Conservation (phyloP, 1,140 invertebrate genomes). For the Neodiprion fabricii region DNA sequence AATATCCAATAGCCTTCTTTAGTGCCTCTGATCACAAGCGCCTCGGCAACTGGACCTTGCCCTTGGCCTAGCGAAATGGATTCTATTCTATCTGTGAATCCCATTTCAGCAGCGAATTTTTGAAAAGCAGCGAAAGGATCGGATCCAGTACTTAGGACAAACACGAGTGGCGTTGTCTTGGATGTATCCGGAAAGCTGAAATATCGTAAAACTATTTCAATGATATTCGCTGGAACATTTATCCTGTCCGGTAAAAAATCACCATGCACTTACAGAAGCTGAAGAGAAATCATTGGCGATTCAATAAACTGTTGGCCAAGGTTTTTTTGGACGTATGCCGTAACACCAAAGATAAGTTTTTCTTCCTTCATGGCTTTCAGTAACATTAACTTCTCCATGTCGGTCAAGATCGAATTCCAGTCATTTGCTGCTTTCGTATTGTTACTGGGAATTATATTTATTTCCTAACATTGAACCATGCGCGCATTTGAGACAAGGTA, state of each 20-base stretch:
- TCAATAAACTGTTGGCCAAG: conserved; percentile 82
- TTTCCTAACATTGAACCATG: conserved; percentile 52
- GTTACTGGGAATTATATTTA: conserved; percentile 61
- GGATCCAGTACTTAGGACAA: conserved; percentile 89
- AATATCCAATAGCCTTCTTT: conserved; percentile 83
- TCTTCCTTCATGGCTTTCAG: conserved; percentile 82
- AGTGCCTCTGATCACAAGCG: conserved; percentile 76
- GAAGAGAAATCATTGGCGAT: conserved; percentile 70
- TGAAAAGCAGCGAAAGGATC: conserved; percentile 86
- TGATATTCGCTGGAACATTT: not conserved
- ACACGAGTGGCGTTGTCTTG: conserved; percentile 79
- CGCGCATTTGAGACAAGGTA: not conserved
- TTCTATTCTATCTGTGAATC: conserved; percentile 76
- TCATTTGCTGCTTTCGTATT: conserved; percentile 52
- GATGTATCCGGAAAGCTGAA: conserved; percentile 76
- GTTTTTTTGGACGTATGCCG: conserved; percentile 78
- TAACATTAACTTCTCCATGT: conserved; percentile 85
- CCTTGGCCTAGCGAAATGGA: conserved; percentile 91
- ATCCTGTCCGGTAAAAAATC: not conserved
- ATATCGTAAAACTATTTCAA: conserved; percentile 17
- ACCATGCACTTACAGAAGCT: conserved; percentile 68
- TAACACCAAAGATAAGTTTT: conserved; percentile 80
- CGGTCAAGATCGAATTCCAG: conserved; percentile 69
- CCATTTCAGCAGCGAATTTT: conserved; percentile 81
- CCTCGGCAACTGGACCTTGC: conserved; percentile 84